A percentile compares a stretch with the other conserved stretches of the same genome.
Conservation (phyloP, 2,113 vertebrate species). For the Cheilinus undulatus region DNA sequence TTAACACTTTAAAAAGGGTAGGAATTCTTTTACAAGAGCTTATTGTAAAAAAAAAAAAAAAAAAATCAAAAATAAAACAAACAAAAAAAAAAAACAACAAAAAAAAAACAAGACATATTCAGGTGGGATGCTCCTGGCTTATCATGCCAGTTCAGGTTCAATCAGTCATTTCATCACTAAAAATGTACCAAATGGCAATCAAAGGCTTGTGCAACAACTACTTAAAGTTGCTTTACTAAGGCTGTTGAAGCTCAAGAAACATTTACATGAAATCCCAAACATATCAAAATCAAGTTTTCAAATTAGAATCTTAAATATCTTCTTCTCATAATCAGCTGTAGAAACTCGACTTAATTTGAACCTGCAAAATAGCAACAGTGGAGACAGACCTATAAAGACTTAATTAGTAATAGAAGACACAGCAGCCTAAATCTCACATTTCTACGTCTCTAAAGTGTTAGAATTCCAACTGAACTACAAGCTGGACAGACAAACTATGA, state of each 20-base stretch:
- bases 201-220: neutral
- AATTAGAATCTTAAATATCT: neutral
- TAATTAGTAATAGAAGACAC: slow-evolving; percentile 46
- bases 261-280: neutral
- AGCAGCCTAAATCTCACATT: slow-evolving; percentile 2
- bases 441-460: slow-evolving; percentile 53
- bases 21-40: too few species aligned
- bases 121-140: neutral
- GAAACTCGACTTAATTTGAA: slow-evolving; percentile 7
- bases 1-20: neutral
- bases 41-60: neutral
- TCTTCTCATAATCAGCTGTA: neutral
- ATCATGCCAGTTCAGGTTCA: neutral
- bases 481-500: slow-evolving; percentile 66
- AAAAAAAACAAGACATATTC: too few species aligned
- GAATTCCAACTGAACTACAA: slow-evolving; percentile 60
- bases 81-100: too few species aligned
- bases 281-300: neutral
- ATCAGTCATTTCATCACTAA: neutral
- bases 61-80: too few species aligned
- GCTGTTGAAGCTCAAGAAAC: neutral
- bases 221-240: slow-evolving; percentile 58
- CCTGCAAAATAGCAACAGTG: neutral
- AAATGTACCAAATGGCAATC: neutral
- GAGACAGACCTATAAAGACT: slow-evolving; percentile 33